phyloP scores from a whole-genome alignment of 2,888 invertebrate species.

The Bombylius discolor region DNA sequence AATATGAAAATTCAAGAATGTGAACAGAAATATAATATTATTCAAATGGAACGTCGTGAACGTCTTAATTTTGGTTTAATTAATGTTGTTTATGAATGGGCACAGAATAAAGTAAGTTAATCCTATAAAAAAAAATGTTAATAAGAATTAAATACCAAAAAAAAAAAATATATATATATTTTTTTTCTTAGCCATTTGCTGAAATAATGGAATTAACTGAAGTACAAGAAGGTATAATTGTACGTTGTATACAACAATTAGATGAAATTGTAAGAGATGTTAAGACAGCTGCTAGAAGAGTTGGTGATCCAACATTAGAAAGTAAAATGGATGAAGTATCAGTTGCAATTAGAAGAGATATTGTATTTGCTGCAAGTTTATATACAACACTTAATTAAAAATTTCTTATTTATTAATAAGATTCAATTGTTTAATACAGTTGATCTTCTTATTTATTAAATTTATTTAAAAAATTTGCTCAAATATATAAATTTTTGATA shows the following conservation, averaged over 20 bases:
- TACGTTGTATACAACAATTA: constrained; percentile 89
- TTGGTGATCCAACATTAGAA: constrained; percentile 83
- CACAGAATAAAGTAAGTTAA: constrained; percentile 58
- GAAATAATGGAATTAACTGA: constrained; percentile 87
- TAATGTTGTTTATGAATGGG: constrained; percentile 94
- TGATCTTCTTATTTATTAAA: too few relatives aligned
- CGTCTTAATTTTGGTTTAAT: constrained; percentile 81
- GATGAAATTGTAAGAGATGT: constrained; percentile 84
- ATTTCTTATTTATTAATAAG: not conserved
- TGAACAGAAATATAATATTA: constrained; percentile 39
- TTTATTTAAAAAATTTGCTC: too few relatives aligned
- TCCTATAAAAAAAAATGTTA: too few relatives aligned
- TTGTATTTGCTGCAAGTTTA: constrained; percentile 93
- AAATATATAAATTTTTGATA: too few relatives aligned
- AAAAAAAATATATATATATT: not conserved
- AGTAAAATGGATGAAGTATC: constrained; percentile 94
- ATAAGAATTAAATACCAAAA: too few relatives aligned
- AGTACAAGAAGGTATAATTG: constrained; percentile 95
- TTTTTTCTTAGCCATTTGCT: constrained; percentile 59
- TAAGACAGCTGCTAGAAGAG: constrained; percentile 80
- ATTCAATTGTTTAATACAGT: too few relatives aligned
- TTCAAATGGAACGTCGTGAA: constrained; percentile 39
- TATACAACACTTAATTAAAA: constrained; percentile 47
- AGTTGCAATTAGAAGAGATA: constrained; percentile 85
- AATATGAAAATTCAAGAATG: constrained; percentile 51